Conservation (phyloP, 1,140 invertebrate species). For the Trissolcus basalis region DNA sequence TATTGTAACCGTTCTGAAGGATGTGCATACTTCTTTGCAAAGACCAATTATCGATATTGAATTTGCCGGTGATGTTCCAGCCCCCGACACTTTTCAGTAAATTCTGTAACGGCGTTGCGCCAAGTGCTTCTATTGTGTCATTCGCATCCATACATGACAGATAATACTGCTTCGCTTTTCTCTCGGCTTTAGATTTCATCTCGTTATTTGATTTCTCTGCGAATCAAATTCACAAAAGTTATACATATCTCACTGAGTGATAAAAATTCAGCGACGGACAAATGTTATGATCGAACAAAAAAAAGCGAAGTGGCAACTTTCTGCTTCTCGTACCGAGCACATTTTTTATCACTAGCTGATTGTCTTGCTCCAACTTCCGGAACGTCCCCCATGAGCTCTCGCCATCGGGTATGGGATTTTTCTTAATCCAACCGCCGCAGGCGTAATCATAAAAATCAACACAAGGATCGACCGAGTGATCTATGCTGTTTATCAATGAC, state of each 20-base stretch:
- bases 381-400: slow-evolving; percentile 97
- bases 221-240: slow-evolving; percentile 42
- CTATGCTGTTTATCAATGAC: slow-evolving; percentile 89
- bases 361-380: slow-evolving; percentile 93
- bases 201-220: slow-evolving; percentile 79
- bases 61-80: slow-evolving; percentile 83
- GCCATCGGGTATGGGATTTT: slow-evolving; percentile 94
- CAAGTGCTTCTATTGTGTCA: slow-evolving; percentile 90
- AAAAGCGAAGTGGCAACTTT: neutral
- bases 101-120: slow-evolving; percentile 86
- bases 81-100: slow-evolving; percentile 85
- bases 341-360: slow-evolving; percentile 94
- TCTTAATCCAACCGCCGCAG: slow-evolving; percentile 94
- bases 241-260: neutral
- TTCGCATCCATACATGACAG: slow-evolving; percentile 94
- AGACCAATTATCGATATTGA: slow-evolving; percentile 82
- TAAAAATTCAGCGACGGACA: too few relatives aligned
- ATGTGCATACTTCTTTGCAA: slow-evolving; percentile 86
- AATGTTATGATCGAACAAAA: too few relatives aligned
- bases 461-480: slow-evolving; percentile 88
- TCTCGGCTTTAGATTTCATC: slow-evolving; percentile 87
- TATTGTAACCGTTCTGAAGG: slow-evolving; percentile 90
- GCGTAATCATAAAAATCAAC: slow-evolving; percentile 96
- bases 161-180: slow-evolving; percentile 93
- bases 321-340: slow-evolving; percentile 82